Evolutionary conservation across 1,140 invertebrate species (phyloP), one percentile per base, ranked within the genome.

Genomic region (Trissolcus basalis): DNA sequence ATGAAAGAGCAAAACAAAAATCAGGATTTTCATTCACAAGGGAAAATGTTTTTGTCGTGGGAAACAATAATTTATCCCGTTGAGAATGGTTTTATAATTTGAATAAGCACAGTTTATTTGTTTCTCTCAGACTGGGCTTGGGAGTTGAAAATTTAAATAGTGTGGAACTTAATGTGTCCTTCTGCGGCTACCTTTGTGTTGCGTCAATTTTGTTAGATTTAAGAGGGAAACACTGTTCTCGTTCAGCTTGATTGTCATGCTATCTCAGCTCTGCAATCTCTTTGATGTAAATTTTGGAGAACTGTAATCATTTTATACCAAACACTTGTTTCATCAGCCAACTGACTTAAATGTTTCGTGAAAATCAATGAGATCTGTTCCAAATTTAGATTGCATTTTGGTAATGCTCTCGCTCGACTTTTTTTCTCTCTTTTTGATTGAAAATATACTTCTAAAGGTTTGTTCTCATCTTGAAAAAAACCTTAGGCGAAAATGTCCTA

Each of bases 231-330:
- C 8, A 47, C 15, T 12, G 12, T 47, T 13, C 12, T 16, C 8
- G 13, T 32, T 49, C 19, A n/a, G 43, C 43, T 44, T 7, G 11
- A 44, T 44, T 44, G n/a, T 44, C 43, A 44, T 44, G 7, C 43
- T 44, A 44, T 13, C 12, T 44, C 43, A 12, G 12, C 3, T 13
- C 6, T 44, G 8, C 12, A 9, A 49, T 49, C 47, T 32, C 10
- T 27, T 49, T 49, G 47, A 49, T 49, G n/a, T 32, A 27, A 16
- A 49, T 49, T 49, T 15, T 33, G 11, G 14, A 36, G 10, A 53
- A 53, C 50, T 41, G 8, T 6, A 53, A 53, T 53, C 19, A 41
- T 36, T 35, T 41, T 10, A 11, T 12, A 12, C n/a, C n/a, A 35
- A 36, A 53, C 12, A 53, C 10, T 53, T 53, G 13, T 8, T n/a